Evolutionary conservation across 1,140 invertebrate species (phyloP).

Genomic region (Caenorhabditis brenneri): DNA sequence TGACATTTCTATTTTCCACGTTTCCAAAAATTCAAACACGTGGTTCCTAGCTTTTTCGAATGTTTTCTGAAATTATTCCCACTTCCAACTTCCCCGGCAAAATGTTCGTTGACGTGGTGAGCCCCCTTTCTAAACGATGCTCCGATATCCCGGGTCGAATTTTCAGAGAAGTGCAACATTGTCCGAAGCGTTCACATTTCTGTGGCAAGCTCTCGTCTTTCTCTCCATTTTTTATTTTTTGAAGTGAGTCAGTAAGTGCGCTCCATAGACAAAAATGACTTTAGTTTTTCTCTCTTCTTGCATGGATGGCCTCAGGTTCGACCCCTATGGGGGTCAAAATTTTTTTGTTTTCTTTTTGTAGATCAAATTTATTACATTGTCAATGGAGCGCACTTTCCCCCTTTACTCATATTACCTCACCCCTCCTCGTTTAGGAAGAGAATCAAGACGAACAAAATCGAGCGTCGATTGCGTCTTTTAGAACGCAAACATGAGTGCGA

Average conservation of each 20-base stretch:
- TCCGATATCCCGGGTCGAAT: background rate
- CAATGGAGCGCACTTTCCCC: background rate
- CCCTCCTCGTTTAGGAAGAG: background rate
- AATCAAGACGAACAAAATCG: slow-evolving; percentile 35
- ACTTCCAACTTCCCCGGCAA: background rate
- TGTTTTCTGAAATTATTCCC: no score
- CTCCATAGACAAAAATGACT: background rate
- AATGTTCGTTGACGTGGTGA: slow-evolving; percentile 34
- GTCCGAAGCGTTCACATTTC: background rate
- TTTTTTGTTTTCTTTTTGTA: no score
- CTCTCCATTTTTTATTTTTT: slow-evolving; percentile 1
- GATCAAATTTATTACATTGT: background rate
- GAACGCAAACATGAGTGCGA: slow-evolving; percentile 32
- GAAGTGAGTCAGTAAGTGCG: background rate
- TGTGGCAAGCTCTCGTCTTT: background rate
- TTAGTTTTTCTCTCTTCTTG: no score
- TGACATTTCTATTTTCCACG: no score
- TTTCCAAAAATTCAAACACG: no score
- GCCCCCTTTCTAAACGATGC: background rate
- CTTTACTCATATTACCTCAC: background rate
- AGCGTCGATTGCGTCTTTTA: slow-evolving; percentile 34
- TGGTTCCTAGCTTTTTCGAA: no score
- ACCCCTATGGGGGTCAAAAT: no score
- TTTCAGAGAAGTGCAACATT: slow-evolving; percentile 28
- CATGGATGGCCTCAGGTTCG: no score